Base-by-base conservation (phyloP, 2,888 invertebrate genomes). In the Atethmia centrago region DNA sequence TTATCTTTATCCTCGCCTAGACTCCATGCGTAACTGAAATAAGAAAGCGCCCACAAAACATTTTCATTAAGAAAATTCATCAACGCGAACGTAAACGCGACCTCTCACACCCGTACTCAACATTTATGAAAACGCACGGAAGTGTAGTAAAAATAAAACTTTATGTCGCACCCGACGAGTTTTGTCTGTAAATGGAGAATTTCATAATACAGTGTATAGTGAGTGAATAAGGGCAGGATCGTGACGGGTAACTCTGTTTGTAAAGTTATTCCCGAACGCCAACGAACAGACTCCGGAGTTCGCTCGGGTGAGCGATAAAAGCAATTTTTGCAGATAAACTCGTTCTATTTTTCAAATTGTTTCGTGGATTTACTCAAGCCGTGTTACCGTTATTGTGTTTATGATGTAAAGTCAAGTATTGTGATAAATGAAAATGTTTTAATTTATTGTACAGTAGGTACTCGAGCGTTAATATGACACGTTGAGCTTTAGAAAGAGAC, bases 91-190 rank as follows among this genome's bases (percentile, higher is more conserved):
- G 78, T 84, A 83, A 85, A 74, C 81, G 77, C 80, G 81, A 86
- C 86, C 63, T 65, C 85, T 83, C 83, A 59, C 42, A 63, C 85
- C 84, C 80, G 81, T 81, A 85, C 88, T 91, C 86, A 87, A 85
- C 88, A 84, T 90, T 90, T 87, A 88, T 88, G 87, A 87, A 90
- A 89, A 86, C 88, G 85, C 83, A 84, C 84, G 85, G 82, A 88
- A 89, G 80, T 87, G 89, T 88, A 89, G 85, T 91, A 90, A 90
- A 92, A 90, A 90, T 89, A 88, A 90, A 90, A 88, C 85, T 89
- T 88, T 88, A 90, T 87, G 86, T 85, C 85, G 79, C 73, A 82
- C 79, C 85, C 84, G 80, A 87, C 84, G 85, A 79, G 83, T 85
- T 90, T 88, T 87, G 85, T 84, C 63, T 74, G 76, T 83, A 82